Conservation (phyloP, 2,888 invertebrate species). For the Leuctra nigra region DNA sequence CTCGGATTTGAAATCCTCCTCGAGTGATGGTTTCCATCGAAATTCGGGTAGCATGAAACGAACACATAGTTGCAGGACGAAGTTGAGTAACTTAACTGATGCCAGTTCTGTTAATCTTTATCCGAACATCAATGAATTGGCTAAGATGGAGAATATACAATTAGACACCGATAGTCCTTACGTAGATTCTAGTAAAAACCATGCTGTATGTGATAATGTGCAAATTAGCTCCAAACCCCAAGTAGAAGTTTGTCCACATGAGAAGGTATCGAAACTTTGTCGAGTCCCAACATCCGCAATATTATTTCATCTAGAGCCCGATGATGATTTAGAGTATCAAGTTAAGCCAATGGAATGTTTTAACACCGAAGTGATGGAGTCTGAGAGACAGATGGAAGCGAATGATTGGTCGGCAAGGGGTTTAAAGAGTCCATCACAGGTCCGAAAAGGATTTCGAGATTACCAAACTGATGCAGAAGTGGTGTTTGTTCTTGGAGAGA, state of each 20-base stretch:
- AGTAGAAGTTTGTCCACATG: too few species aligned
- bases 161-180: too few species aligned
- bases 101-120: background rate
- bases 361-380: background rate
- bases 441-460: too few species aligned
- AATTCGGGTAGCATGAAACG: conserved; percentile 2
- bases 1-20: too few species aligned
- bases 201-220: too few species aligned
- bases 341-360: background rate
- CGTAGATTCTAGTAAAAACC: too few species aligned
- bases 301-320: conserved; percentile 30
- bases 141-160: background rate
- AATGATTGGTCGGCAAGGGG: background rate
- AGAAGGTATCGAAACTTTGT: conserved; percentile 32
- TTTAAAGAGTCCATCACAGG: background rate
- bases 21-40: too few species aligned
- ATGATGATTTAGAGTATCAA: background rate
- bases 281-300: conserved; percentile 33
- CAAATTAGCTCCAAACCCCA: too few species aligned
- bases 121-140: conserved; percentile 3
- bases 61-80: background rate
- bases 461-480: too few species aligned
- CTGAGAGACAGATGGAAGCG: background rate
- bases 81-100: background rate
- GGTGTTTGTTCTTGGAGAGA: conserved; percentile 63